Base-by-base conservation (phyloP, 2,888 invertebrate genomes). In the Dasypolia templi region DNA sequence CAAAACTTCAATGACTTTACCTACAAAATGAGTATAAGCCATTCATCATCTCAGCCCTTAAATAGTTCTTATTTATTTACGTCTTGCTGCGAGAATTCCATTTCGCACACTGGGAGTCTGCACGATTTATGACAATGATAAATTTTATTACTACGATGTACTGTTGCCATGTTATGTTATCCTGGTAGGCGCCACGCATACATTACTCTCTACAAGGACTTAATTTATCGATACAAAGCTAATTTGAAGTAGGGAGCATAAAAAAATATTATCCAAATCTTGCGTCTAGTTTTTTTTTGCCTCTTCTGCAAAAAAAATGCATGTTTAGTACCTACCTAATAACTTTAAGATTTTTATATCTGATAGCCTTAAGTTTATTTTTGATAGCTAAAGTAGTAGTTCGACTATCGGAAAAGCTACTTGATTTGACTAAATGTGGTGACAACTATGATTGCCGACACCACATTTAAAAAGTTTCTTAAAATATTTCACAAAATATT, bases 61-160 rank as follows among this genome's bases (percentile, higher is more conserved):
- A 70, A 64, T 78, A 72, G 63, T 73, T 74, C 76, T 73, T 75
- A 81, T 76, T 72, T 72, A 81, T 70, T 75, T 75, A 78, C 55
- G 44, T 67, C 46, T 81, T 75, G 69, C 72, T 71, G 55, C 46
- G 71, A 75, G 58, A 56, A 59, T 55, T 75, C 56, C 69, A 65
- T 74, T 78, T 72, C 66, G 64, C 66, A 71, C 68, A 69, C 66
- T 49, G 66, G 58, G 53, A 73, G 71, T 64, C 75, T 74, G 71
- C 77, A 29, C 64, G 79, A 83, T 86, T 87, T 87, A 88, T 83
- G 81, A 75, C 53, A 44, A 64, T 75, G 82, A 88, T 86, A 86
- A 77, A 86, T 81, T 86, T 85, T 82, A 84, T 75, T 82, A 81
- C 61, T 65, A 68, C 69, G 69, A 83, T 79, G 81, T 71, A 76